Conservation (phyloP, 1,140 invertebrate genomes). For the Drosophila mauritiana region DNA sequence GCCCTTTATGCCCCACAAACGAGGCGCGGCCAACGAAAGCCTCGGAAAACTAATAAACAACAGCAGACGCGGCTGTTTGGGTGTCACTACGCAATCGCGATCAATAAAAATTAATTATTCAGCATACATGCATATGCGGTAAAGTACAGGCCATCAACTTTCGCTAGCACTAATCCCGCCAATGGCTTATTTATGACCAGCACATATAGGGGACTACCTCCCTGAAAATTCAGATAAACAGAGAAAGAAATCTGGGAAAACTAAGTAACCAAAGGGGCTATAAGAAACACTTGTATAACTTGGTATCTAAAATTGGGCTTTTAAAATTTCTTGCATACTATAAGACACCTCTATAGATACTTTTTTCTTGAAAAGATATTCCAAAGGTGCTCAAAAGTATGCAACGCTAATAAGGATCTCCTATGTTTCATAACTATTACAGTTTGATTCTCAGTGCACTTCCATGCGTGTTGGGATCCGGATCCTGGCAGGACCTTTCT, state of each 20-base stretch:
- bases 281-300: not conserved
- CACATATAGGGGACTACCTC: slow-evolving; percentile 2
- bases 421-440: too few species aligned
- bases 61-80: slow-evolving; percentile 18
- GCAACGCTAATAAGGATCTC: not conserved
- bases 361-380: too few species aligned
- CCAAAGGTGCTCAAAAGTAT: not conserved
- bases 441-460: not conserved
- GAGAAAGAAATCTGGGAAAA: not conserved
- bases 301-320: not conserved
- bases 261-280: not conserved
- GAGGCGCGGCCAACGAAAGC: slow-evolving; percentile 51
- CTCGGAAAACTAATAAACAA: slow-evolving; percentile 74
- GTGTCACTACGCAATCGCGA: slow-evolving; percentile 51
- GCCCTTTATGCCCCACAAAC: slow-evolving; percentile 55
- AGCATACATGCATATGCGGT: slow-evolving; percentile 50
- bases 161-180: slow-evolving; percentile 57
- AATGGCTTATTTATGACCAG: slow-evolving; percentile 62
- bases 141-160: slow-evolving; percentile 64
- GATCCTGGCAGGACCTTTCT: slow-evolving; percentile 22
- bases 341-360: too few species aligned
- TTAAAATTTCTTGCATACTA: not conserved
- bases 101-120: slow-evolving; percentile 83
- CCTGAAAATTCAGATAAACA: not conserved
- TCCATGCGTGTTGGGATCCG: slow-evolving; percentile 8